phyloP scores from a whole-genome alignment of 2,888 invertebrate genomes.

The Ceratothoa steindachneri region DNA sequence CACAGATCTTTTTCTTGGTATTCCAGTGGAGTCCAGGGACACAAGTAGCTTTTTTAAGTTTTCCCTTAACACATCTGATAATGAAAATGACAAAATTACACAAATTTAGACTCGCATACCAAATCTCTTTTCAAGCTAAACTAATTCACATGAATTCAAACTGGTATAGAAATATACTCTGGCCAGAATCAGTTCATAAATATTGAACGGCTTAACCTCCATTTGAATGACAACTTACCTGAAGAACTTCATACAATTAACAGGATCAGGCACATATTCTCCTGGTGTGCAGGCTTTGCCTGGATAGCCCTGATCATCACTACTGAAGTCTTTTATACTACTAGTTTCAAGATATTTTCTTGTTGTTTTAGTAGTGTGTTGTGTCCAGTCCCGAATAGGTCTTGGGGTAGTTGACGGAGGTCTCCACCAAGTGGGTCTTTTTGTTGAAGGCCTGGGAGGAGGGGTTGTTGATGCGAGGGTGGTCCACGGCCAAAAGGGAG shows the following conservation, averaged over 20 bases:
- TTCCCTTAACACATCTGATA: slow-evolving; percentile 24
- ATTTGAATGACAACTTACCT: too few relatives aligned
- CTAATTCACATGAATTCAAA: too few relatives aligned
- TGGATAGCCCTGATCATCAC: slow-evolving; percentile 49
- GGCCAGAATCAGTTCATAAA: too few relatives aligned
- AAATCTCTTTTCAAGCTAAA: too few relatives aligned
- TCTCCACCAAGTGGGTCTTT: neutral
- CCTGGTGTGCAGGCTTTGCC: slow-evolving; percentile 55
- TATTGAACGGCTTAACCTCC: too few relatives aligned
- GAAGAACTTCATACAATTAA: slow-evolving; percentile 41
- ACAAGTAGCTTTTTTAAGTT: slow-evolving; percentile 56
- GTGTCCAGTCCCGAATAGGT: neutral
- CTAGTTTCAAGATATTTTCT: neutral
- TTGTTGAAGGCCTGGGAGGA: too few relatives aligned
- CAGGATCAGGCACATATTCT: slow-evolving; percentile 60
- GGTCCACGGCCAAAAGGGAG: too few relatives aligned
- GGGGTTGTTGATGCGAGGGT: too few relatives aligned
- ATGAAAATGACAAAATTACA: neutral
- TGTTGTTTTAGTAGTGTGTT: neutral
- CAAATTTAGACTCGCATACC: too few relatives aligned
- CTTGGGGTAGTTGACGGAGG: slow-evolving; percentile 49
- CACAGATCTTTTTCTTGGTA: slow-evolving; percentile 63
- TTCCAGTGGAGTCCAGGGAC: slow-evolving; percentile 81
- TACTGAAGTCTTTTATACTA: too few relatives aligned
- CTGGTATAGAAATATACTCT: too few relatives aligned